These are phyloP conservation scores for Anoplopoma fimbria DNA, from an alignment of 2,113 vertebrate species.

Conservation along the genomic window DNA sequence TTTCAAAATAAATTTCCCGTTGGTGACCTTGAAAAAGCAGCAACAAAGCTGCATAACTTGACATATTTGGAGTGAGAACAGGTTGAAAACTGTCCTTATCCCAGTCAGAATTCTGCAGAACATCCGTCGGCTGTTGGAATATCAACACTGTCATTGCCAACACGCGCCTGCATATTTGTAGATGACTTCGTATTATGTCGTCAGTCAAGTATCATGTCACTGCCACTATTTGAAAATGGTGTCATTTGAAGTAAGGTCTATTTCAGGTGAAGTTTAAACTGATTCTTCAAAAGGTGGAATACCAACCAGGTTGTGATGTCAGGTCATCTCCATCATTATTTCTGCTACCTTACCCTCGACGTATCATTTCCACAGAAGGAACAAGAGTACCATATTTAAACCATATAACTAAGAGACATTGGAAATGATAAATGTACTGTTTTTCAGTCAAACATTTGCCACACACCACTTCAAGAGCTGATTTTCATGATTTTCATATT, in stretches of 20 bases:
- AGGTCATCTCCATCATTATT: background rate
- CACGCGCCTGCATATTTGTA: no score
- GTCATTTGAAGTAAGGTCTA: background rate
- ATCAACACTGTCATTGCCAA: no score
- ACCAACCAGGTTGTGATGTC: background rate
- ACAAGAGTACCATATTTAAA: background rate
- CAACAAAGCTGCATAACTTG: no score
- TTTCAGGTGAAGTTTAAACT: background rate
- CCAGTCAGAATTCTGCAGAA: no score
- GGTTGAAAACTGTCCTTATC: no score
- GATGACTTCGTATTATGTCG: background rate
- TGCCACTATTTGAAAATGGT: background rate
- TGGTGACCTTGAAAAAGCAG: no score
- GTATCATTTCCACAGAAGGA: background rate
- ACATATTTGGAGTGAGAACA: no score
- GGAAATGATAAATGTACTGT: background rate
- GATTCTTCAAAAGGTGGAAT: background rate
- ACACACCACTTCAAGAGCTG: background rate
- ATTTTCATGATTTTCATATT: slow-evolving; percentile 68
- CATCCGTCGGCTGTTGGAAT: no score
- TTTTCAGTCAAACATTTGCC: slow-evolving; percentile 31
- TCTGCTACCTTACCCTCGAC: background rate
- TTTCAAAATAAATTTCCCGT: no score
- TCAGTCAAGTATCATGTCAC: background rate
- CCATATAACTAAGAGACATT: background rate